Conservation (phyloP, 2,888 invertebrate species). For the Brachypalpus laphriformis region DNA sequence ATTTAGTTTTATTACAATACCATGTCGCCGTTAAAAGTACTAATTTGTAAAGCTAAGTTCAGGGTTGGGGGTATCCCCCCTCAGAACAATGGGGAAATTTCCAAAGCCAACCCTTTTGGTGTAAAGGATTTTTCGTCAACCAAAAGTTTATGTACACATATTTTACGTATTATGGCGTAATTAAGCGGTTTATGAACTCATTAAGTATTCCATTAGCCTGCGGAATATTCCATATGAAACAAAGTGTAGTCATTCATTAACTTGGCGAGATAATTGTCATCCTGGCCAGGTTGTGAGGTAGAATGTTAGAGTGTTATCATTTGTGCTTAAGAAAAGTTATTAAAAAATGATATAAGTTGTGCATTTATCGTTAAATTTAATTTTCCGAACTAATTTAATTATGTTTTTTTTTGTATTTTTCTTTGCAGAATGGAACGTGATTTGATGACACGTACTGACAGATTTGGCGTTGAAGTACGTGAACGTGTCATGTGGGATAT, state of each 20-base stretch:
- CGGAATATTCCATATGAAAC: slow-evolving; percentile 27
- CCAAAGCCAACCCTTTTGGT: not conserved
- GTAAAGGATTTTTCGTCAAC: not conserved
- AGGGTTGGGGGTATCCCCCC: not conserved
- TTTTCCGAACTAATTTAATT: slow-evolving; percentile 1
- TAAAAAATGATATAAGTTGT: not conserved
- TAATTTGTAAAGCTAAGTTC: slow-evolving; percentile 37
- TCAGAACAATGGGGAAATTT: not conserved
- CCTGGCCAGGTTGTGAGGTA: not conserved
- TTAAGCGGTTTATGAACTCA: slow-evolving; percentile 57
- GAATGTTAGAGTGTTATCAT: not conserved
- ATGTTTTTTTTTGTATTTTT: slow-evolving; percentile 18
- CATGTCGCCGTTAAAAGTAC: not conserved
- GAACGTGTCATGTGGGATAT: slow-evolving; percentile 95
- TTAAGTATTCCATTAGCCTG: slow-evolving; percentile 42
- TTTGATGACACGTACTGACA: slow-evolving; percentile 89
- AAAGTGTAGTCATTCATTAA: slow-evolving; percentile 15
- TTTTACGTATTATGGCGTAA: slow-evolving; percentile 44
- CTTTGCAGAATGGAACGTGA: slow-evolving; percentile 86
- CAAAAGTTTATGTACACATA: slow-evolving; percentile 13
- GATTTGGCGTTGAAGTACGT: slow-evolving; percentile 92
- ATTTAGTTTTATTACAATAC: not conserved
- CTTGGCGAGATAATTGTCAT: slow-evolving; percentile 32
- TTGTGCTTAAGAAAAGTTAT: not conserved
- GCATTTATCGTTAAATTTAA: slow-evolving; percentile 1